Evolutionary conservation across 2,888 invertebrate species (phyloP).

Genomic region (Philereme transversata): DNA sequence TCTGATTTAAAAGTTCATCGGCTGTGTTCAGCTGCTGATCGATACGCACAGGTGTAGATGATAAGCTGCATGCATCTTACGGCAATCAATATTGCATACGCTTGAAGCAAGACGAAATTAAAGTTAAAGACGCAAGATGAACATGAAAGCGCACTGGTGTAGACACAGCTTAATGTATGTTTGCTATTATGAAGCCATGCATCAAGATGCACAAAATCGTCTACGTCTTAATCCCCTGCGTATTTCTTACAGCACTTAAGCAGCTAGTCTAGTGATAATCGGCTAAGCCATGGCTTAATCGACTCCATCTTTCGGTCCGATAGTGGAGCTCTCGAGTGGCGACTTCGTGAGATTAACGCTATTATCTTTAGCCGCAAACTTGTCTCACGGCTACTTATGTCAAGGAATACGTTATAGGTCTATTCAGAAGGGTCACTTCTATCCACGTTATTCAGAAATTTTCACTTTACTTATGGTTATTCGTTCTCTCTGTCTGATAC

Average conservation of each 20-base stretch:
- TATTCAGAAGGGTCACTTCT: too few species aligned
- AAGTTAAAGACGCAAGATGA: too few species aligned
- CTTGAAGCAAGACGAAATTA: too few species aligned
- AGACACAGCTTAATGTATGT: too few species aligned
- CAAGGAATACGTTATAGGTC: slow-evolving; percentile 6
- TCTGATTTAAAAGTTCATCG: too few species aligned
- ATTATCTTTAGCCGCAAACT: slow-evolving; percentile 65
- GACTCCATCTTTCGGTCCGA: slow-evolving; percentile 56
- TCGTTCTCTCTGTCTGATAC: too few species aligned
- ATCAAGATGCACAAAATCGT: slow-evolving; percentile 7
- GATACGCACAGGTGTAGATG: too few species aligned
- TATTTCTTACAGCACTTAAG: slow-evolving; percentile 45
- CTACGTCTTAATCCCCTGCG: slow-evolving; percentile 23
- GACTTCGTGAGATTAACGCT: slow-evolving; percentile 64
- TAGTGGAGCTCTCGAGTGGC: slow-evolving; percentile 53
- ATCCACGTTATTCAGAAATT: neutral
- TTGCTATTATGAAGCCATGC: neutral
- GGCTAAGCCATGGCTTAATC: slow-evolving; percentile 64
- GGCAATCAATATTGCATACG: too few species aligned
- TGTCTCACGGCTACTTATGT: slow-evolving; percentile 60
- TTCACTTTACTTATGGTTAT: too few species aligned
- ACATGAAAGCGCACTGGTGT: too few species aligned
- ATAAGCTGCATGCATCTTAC: too few species aligned
- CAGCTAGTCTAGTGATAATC: slow-evolving; percentile 53
- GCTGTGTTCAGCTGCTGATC: too few species aligned